Evolutionary conservation across 37 sponge, comb jelly and placozoan species (phyloP), one percentile per base, ranked within the genome.

Genomic region (Crambe crambe): DNA sequence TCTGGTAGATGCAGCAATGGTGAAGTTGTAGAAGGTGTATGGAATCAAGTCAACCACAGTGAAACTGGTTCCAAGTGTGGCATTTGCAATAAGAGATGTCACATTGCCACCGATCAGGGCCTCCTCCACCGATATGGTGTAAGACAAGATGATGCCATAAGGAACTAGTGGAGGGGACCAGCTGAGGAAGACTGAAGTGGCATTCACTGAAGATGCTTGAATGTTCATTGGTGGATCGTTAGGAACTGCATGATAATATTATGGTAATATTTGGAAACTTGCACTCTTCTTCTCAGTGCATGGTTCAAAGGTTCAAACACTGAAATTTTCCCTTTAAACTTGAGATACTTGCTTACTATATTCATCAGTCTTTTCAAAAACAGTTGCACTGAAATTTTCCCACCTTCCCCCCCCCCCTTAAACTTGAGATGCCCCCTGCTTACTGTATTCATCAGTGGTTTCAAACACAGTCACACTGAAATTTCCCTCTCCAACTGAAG

Each of bases 401-500:
- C n/a, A n/a, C n/a, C n/a, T n/a, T n/a, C n/a, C n/a, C n/a, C n/a
- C n/a, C n/a, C n/a, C n/a, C n/a, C n/a, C n/a, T n/a, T n/a, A n/a
- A n/a, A n/a, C n/a, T n/a, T n/a, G n/a, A n/a, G n/a, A n/a, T n/a
- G n/a, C n/a, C n/a, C n/a, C n/a, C n/a, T 32, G 8, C 37, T 68
- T 68, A 68, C 70, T 36, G 9, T 26, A 68, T 32, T 68, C 70
- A 36, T 68, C 70, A 68, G 70, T 68, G 3, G 34, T 68, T 30
- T 10, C 70, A 68, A 4, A 6, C 9, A 10, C 39, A 35, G 12
- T 37, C 4, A 10, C 10, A 34, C 70, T 68, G 4, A 18, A 32
- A 36, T 68, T 68, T 2, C 70, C 39, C 30, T 68, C 70, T 68
- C 70, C 70, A 37, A 36, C 39, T 68, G 70, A 68, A 37, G 70